phyloP scores from a whole-genome alignment of 2,888 invertebrate species.

The Mystacides longicornis region DNA sequence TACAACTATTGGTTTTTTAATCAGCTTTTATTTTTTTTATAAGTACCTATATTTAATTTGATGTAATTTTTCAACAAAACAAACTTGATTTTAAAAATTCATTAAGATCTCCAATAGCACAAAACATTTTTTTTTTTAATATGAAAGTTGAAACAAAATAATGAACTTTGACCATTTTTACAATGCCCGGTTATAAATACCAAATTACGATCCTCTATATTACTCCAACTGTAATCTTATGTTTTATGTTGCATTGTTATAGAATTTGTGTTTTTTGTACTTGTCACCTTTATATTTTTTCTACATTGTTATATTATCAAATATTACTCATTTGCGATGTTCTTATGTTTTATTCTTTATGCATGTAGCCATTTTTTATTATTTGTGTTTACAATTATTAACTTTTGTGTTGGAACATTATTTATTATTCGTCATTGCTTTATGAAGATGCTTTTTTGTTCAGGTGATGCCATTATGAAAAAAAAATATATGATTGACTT shows the following conservation, averaged over 20 bases:
- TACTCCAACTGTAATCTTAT: neutral
- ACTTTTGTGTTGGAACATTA: neutral
- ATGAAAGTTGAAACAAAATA: no score
- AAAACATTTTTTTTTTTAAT: no score
- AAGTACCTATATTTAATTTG: no score
- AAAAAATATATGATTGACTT: no score
- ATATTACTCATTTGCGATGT: constrained; percentile 9
- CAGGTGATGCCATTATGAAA: constrained; percentile 2
- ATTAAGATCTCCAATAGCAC: no score
- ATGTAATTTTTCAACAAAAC: no score
- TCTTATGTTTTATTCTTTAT: constrained; percentile 8
- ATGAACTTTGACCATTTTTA: neutral
- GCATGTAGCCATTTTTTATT: constrained; percentile 16
- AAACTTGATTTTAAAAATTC: no score
- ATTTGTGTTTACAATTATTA: neutral
- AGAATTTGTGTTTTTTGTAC: neutral
- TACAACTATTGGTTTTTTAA: no score
- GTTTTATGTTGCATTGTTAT: neutral
- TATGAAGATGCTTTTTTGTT: neutral
- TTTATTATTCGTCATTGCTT: no score
- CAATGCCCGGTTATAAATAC: neutral
- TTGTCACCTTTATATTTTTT: neutral
- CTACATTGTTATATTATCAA: neutral
- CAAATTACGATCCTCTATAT: neutral
- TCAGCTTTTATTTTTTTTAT: no score